phyloP scores from a whole-genome alignment of 2,797 vertebrate species.

The Brachyrhaphis roseni region DNA sequence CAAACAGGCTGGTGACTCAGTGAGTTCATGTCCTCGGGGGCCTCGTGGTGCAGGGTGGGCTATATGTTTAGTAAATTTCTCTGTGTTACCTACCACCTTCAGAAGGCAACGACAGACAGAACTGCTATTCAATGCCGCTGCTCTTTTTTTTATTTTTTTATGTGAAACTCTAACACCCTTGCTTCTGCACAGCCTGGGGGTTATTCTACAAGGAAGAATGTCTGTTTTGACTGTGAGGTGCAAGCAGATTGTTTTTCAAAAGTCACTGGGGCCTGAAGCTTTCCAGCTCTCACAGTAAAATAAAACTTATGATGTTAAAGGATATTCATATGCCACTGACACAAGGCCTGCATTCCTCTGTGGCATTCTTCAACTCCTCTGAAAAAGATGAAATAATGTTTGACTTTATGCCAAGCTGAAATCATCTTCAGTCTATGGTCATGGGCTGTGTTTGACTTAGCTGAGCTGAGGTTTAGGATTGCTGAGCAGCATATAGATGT shows the following conservation, averaged over 20 bases:
- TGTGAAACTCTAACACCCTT: slow-evolving; percentile 46
- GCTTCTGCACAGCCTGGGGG: slow-evolving; percentile 29
- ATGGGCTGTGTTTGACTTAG: slow-evolving; percentile 36
- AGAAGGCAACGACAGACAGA: slow-evolving; percentile 48
- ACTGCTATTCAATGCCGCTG: slow-evolving; percentile 35
- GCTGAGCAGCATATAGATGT: slow-evolving; percentile 19
- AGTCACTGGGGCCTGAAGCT: slow-evolving; percentile 40
- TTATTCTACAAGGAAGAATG: slow-evolving; percentile 23
- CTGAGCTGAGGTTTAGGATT: slow-evolving; percentile 35
- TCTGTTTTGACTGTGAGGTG: slow-evolving; percentile 45
- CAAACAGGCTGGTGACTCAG: slow-evolving; percentile 57
- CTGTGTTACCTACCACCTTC: slow-evolving; percentile 66
- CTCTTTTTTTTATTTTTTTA: slow-evolving; percentile 28
- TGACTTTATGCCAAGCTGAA: slow-evolving; percentile 44
- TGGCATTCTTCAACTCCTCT: slow-evolving; percentile 43
- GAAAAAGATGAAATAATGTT: slow-evolving; percentile 24
- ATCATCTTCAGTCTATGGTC: slow-evolving; percentile 39
- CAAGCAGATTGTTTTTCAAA: slow-evolving; percentile 60
- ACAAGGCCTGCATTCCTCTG: slow-evolving; percentile 46
- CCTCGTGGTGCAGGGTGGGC: slow-evolving; percentile 14
- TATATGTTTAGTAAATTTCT: slow-evolving; percentile 67
- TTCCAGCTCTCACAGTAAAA: slow-evolving; percentile 36
- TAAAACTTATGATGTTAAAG: slow-evolving; percentile 37
- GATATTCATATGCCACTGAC: slow-evolving; percentile 28
- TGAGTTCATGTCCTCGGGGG: slow-evolving; percentile 65